Evolutionary conservation across 2,888 invertebrate genomes (phyloP).

Genomic region (Trimorus sp.): DNA sequence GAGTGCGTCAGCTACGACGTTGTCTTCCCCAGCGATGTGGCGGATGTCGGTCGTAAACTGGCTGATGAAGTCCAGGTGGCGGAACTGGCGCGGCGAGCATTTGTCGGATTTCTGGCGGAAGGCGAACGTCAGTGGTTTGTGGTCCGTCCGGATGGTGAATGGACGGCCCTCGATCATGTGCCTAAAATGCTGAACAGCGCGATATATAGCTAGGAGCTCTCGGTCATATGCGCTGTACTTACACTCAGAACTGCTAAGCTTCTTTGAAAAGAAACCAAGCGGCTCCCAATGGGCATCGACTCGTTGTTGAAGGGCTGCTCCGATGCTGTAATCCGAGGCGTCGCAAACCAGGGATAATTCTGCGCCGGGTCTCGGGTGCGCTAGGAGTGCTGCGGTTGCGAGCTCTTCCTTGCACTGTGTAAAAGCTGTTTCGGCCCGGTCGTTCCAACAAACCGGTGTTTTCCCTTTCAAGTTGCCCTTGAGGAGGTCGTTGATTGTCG

Average conservation of each 20-base stretch:
- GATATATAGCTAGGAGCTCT: constrained; percentile 38
- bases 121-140: background rate
- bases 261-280: constrained; percentile 44
- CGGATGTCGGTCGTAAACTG: background rate
- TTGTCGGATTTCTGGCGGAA: constrained; percentile 54
- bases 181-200: constrained; percentile 33
- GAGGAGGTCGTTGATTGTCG: background rate
- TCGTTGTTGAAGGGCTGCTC: constrained; percentile 43
- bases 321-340: constrained; percentile 44
- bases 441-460: constrained; percentile 6
- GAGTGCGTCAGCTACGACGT: constrained; percentile 10
- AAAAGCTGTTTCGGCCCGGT: background rate
- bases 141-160: background rate
- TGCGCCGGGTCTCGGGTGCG: background rate
- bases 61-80: background rate
- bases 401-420: background rate
- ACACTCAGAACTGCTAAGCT: background rate
- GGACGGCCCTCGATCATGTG: constrained; percentile 9
- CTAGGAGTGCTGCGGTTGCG: background rate
- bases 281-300: constrained; percentile 27
- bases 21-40: background rate
- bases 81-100: constrained; percentile 9
- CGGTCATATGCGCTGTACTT: constrained; percentile 44
- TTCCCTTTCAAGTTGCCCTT: background rate
- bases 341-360: constrained; percentile 7